Percentiles rank a stretch among this genome's conserved stretches.
Conservation (phyloP, 2,113 vertebrate genomes). For the Noctilio leporinus region DNA sequence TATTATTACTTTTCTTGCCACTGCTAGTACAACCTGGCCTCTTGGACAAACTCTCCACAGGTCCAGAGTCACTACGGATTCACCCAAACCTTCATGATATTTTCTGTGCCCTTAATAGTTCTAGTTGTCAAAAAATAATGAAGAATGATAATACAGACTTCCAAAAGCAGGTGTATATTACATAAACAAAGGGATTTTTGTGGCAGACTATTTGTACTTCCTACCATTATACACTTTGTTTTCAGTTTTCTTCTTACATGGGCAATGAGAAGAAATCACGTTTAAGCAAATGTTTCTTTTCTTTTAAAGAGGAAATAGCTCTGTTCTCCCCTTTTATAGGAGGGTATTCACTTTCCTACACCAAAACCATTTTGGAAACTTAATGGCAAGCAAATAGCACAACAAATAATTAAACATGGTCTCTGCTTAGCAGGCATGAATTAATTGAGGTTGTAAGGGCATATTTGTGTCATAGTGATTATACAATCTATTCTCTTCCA, state of each 20-base stretch:
- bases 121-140: not conserved
- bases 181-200: not conserved
- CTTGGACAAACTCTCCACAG: not conserved
- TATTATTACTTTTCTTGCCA: not conserved
- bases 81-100: not conserved
- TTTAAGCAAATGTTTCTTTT: constrained; percentile 24
- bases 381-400: not conserved
- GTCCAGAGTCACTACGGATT: not conserved
- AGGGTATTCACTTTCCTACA: not conserved
- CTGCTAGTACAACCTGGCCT: not conserved
- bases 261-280: not conserved
- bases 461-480: constrained; percentile 9
- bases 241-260: constrained; percentile 1
- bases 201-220: not conserved
- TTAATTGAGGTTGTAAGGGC: constrained; percentile 7
- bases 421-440: not conserved
- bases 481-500: not conserved
- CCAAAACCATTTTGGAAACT: not conserved
- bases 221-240: not conserved
- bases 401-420: not conserved
- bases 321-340: not conserved
- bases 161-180: not conserved
- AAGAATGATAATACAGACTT: not conserved
- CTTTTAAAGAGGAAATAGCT: not conserved
- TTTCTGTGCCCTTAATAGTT: not conserved